These are phyloP conservation scores for Halocynthia roretzi DNA, from an alignment of 23 tunicate species.

Conservation along the genomic window DNA sequence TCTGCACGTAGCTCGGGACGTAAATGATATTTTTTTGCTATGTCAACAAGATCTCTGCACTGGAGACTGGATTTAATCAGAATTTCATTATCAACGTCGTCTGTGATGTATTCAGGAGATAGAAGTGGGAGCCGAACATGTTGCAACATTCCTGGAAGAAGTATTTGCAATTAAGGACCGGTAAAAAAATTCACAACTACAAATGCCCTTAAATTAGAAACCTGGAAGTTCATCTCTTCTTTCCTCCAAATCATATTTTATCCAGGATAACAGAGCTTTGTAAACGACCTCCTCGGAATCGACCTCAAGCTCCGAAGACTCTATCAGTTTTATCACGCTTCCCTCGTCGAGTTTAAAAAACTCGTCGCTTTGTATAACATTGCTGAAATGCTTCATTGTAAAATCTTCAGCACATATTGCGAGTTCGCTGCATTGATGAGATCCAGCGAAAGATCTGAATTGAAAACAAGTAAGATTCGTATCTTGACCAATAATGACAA, in stretches of 20 bases:
- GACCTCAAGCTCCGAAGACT: conserved; percentile 15
- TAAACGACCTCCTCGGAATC: conserved; percentile 22
- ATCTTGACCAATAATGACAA: no score
- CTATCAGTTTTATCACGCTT: conserved; percentile 1
- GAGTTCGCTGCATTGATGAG: conserved; percentile 20
- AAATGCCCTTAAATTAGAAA: no score
- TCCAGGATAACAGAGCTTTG: conserved; percentile 17
- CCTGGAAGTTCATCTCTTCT: conserved; percentile 4
- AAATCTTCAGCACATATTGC: conserved; percentile 15
- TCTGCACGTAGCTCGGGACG: conserved; percentile 23
- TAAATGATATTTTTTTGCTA: conserved; percentile 15
- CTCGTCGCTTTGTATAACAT: conserved; percentile 8
- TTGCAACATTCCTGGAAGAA: conserved; percentile 1
- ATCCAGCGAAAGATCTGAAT: conserved; percentile 1
- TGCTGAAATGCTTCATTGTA: conserved; percentile 13
- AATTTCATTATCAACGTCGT: conserved; percentile 14
- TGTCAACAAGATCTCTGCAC: conserved; percentile 20
- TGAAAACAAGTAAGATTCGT: no score
- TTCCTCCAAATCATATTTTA: not conserved
- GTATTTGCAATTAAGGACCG: no score
- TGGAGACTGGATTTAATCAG: conserved; percentile 13
- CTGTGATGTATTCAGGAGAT: conserved; percentile 20
- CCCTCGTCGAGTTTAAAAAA: conserved; percentile 7
- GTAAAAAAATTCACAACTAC: no score
- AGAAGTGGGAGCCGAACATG: conserved; percentile 16